Evolutionary conservation across 1,140 invertebrate species (phyloP).

Genomic region (Cydia amplana): DNA sequence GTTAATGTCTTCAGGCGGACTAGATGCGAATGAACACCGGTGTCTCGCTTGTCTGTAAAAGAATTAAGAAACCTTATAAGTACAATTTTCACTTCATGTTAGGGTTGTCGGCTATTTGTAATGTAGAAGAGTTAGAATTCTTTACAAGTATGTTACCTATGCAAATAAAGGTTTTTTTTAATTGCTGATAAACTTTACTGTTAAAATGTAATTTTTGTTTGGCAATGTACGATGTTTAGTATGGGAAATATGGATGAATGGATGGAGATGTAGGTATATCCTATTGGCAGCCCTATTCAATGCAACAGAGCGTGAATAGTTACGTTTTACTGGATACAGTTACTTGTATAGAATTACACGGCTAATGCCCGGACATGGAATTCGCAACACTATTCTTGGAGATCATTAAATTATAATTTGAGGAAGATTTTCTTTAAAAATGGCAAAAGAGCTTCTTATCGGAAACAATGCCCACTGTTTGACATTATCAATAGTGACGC

Average conservation of each 20-base stretch:
- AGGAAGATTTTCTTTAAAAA: not conserved
- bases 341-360: conserved; percentile 28
- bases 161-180: not conserved
- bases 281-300: conserved; percentile 9
- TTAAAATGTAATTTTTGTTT: not conserved
- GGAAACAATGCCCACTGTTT: conserved; percentile 41
- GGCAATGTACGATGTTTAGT: not conserved
- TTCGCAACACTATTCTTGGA: conserved; percentile 4
- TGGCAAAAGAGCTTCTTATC: not conserved
- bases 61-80: conserved; percentile 55
- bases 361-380: not conserved
- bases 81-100: conserved; percentile 40
- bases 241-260: not conserved
- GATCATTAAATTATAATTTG: not conserved
- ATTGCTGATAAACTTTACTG: not conserved
- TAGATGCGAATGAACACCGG: conserved; percentile 42
- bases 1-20: conserved; percentile 36
- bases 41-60: conserved; percentile 48
- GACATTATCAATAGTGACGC: conserved; percentile 51
- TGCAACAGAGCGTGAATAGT: conserved; percentile 5
- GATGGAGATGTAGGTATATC: not conserved
- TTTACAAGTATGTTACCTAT: not conserved
- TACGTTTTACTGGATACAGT: conserved; percentile 24
- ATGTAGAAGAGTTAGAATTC: not conserved
- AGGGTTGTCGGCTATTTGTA: conserved; percentile 40